Base-by-base conservation (phyloP, 2,113 vertebrate species). In the Papio anubis region DNA sequence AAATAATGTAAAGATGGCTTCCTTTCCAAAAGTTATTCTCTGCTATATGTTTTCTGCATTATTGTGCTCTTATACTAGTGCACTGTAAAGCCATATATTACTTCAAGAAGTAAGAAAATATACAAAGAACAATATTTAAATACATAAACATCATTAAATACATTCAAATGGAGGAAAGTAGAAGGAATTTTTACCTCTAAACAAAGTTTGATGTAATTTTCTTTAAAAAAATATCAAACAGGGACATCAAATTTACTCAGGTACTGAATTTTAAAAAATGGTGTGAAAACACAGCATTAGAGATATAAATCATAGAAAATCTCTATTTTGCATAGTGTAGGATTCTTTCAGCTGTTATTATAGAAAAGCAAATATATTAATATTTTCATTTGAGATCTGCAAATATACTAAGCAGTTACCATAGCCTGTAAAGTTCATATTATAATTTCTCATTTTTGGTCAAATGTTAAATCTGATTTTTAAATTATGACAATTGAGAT, bases 1-100 rank as follows among this genome's bases (percentile, higher is more conserved):
- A 95, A 79, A 96, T 95, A 55, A 85, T 96, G 1, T 92, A 95
- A 96, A 97, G 16, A 97, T 96, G 96, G 90, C 83, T 82, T 92
- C 89, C 87, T 81, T 94, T 89, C 93, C 35, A 64, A 90, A 97
- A 97, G 83, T 97, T 93, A 87, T 92, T 75, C 64, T 86, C 52
- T 94, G 80, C 81, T 93, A 80, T 96, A 50, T 61, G 10, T 57
- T 92, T 40, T 79, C 85, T 94, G 30, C 13, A 72, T 81, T 93
- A 83, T 40, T 50, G 2, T 66, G 38, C 17, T 78, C 13, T 96
- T 90, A 61, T 18, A 35, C 8, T 38, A 80, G 32, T 23, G 18
- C 17, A 81, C 48, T 57, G 0, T 30, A 43, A 82, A 45, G 38
- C 14, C 35, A 20, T 48, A 23, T 32, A 75, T 57, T 83, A 82